Percentiles rank a stretch among this genome's conserved stretches.
Conservation (phyloP, 2,888 invertebrate species). For the Thera britannica region DNA sequence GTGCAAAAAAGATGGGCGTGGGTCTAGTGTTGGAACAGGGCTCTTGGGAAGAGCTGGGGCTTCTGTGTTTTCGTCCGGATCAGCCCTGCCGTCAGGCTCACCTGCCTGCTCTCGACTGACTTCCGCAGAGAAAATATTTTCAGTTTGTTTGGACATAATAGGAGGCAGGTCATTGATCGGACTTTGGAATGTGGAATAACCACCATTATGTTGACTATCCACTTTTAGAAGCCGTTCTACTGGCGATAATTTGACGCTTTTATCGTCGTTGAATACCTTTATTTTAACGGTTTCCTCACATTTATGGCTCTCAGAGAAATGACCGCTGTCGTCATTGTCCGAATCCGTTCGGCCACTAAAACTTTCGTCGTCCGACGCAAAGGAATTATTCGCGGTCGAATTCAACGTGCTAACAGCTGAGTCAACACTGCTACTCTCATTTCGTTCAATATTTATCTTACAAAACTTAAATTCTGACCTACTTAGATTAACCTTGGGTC, state of each 20-base stretch:
- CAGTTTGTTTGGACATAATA: constrained; percentile 74
- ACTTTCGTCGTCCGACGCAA: constrained; percentile 81
- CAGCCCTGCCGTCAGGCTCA: constrained; percentile 94
- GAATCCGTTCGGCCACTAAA: constrained; percentile 84
- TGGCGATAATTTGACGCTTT: constrained; percentile 75
- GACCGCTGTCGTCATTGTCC: constrained; percentile 84
- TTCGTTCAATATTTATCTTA: constrained; percentile 74
- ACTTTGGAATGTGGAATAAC: constrained; percentile 79
- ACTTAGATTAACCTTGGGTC: constrained; percentile 86
- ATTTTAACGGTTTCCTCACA: constrained; percentile 81
- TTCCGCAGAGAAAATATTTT: constrained; percentile 79
- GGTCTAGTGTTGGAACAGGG: constrained; percentile 86
- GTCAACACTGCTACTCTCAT: constrained; percentile 74
- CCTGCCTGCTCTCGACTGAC: constrained; percentile 92
- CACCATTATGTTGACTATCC: constrained; percentile 73
- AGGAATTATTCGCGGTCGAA: constrained; percentile 81
- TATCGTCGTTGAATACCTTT: constrained; percentile 81
- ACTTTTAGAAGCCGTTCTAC: constrained; percentile 74
- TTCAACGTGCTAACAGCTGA: constrained; percentile 85
- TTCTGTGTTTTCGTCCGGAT: constrained; percentile 89
- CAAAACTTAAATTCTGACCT: constrained; percentile 82
- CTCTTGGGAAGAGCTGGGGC: constrained; percentile 89
- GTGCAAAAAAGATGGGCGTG: constrained; percentile 90
- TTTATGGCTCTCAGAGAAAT: constrained; percentile 79
- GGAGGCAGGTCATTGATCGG: constrained; percentile 79